phyloP scores from a whole-genome alignment of 2,113 vertebrate species.

The Amblyornis subalaris region DNA sequence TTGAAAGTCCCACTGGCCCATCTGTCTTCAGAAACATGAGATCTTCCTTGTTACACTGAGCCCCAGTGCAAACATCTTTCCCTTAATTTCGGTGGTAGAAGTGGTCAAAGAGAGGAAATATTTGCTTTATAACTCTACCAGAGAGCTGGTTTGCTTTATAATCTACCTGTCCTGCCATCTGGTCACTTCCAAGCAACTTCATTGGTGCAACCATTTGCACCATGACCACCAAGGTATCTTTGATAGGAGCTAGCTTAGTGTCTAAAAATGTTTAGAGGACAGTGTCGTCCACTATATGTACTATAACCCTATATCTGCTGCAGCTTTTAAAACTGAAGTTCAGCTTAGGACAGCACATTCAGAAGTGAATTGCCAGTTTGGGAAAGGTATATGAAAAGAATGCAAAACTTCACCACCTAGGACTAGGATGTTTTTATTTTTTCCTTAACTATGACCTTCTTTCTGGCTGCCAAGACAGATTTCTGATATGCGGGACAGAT shows the following conservation, averaged over 20 bases:
- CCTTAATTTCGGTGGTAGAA: neutral
- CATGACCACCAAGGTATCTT: accelerated
- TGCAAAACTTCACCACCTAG: neutral
- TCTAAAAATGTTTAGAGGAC: neutral
- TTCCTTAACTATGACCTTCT: neutral
- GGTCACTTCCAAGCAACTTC: neutral
- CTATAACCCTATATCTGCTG: neutral
- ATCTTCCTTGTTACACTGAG: neutral
- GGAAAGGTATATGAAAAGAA: neutral
- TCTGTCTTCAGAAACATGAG: neutral
- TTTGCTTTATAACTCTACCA: neutral
- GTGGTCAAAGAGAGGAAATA: neutral
- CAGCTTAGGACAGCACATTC: neutral
- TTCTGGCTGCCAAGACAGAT: neutral
- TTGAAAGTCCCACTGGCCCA: neutral
- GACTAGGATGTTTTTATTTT: neutral
- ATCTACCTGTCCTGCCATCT: neutral
- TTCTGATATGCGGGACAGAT: neutral
- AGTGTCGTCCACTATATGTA: neutral
- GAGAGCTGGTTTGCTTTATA: neutral
- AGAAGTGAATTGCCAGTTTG: neutral
- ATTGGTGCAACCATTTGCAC: neutral
- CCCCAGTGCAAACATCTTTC: neutral
- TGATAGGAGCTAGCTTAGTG: neutral
- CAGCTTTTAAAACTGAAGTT: neutral